Conservation (phyloP, 2,888 invertebrate species). For the Reticulitermes lucifugus region DNA sequence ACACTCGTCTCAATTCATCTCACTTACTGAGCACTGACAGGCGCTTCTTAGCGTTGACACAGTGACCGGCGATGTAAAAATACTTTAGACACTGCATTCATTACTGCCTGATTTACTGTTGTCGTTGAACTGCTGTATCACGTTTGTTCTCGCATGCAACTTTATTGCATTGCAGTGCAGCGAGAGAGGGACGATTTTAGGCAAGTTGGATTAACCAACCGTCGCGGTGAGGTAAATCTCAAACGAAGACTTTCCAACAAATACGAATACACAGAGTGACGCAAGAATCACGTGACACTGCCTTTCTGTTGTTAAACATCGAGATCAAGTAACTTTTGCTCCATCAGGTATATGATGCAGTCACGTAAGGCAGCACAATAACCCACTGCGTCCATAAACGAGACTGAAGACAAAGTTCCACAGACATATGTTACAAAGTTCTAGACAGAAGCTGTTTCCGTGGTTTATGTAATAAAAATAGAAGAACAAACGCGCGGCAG, state of each 20-base stretch:
- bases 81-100: background rate
- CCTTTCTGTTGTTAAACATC: too few relatives aligned
- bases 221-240: background rate
- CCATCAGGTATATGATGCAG: too few relatives aligned
- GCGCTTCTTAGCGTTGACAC: too few relatives aligned
- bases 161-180: background rate
- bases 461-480: background rate
- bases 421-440: conserved; percentile 8
- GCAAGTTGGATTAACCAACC: background rate
- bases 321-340: too few relatives aligned
- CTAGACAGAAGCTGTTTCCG: background rate
- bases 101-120: background rate
- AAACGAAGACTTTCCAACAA: background rate
- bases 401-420: background rate
- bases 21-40: too few relatives aligned
- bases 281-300: too few relatives aligned
- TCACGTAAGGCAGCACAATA: background rate
- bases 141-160: background rate
- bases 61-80: too few relatives aligned
- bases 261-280: background rate
- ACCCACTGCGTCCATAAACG: background rate
- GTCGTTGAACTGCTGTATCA: too few relatives aligned
- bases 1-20: too few relatives aligned
- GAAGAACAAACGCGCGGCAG: too few relatives aligned
- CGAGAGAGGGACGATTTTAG: background rate